Evolutionary conservation across 2,888 invertebrate genomes (phyloP).

Genomic region (Drosophila algonquin): DNA sequence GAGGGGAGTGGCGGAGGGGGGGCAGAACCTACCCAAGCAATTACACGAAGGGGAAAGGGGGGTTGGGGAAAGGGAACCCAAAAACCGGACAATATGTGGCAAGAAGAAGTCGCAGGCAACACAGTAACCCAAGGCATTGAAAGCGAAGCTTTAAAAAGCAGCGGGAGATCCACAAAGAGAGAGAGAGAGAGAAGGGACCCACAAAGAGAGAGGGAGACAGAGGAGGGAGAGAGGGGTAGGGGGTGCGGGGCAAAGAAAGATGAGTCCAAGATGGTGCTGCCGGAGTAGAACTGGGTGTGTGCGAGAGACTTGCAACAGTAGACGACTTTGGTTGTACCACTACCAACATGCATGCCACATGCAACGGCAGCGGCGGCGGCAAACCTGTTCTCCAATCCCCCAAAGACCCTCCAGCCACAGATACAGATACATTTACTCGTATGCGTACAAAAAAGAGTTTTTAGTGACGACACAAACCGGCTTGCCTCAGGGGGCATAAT

Average conservation of each 20-base stretch:
- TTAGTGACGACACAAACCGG: conserved; percentile 78
- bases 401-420: conserved; percentile 23
- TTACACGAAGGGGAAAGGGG: conserved; percentile 34
- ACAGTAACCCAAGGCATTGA: conserved; percentile 61
- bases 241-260: background rate
- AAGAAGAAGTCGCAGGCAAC: conserved; percentile 23
- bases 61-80: conserved; percentile 8
- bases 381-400: conserved; percentile 59
- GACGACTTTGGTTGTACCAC: conserved; percentile 38
- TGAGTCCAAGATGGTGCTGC: conserved; percentile 28
- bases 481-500: conserved; percentile 48
- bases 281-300: conserved; percentile 58
- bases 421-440: conserved; percentile 1
- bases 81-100: conserved; percentile 59
- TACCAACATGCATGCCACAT: background rate
- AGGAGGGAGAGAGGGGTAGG: background rate
- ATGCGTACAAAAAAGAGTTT: conserved; percentile 42
- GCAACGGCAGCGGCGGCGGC: background rate
- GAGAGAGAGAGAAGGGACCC: conserved; percentile 19
- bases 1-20: background rate
- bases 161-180: conserved; percentile 15
- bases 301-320: conserved; percentile 66
- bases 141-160: conserved; percentile 64
- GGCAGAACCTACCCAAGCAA: conserved; percentile 38
- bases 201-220: no score